A percentile compares a stretch with the other conserved stretches of the same genome.
Conservation (phyloP, 2,797 vertebrate genomes). For the Mionectes olivaceus region DNA sequence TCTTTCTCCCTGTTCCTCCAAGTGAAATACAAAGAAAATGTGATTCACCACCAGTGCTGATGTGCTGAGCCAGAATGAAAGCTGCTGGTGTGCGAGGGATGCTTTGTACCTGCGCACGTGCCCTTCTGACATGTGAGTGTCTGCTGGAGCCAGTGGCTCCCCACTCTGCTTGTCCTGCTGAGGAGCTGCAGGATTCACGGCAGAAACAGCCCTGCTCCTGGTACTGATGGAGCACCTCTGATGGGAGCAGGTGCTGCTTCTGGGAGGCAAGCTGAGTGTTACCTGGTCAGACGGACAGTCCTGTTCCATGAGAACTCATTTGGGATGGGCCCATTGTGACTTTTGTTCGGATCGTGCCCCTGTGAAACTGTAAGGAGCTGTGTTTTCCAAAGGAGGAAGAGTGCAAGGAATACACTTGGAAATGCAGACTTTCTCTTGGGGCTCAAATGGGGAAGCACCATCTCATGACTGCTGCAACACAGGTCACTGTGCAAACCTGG, state of each 20-base stretch:
- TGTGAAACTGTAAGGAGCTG: background rate
- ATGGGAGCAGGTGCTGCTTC: background rate
- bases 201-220: background rate
- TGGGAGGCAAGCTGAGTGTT: background rate
- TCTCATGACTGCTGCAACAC: background rate
- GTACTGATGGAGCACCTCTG: background rate
- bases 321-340: background rate
- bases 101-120: background rate
- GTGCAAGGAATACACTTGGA: background rate
- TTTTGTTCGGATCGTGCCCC: background rate
- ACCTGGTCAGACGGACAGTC: background rate
- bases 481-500: background rate
- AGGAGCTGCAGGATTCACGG: background rate
- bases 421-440: background rate
- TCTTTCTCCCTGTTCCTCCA: background rate
- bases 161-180: background rate
- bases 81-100: background rate
- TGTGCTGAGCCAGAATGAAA: background rate
- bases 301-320: background rate
- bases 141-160: background rate
- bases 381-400: background rate
- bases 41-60: background rate
- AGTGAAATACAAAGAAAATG: conserved; percentile 11
- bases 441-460: background rate
- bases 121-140: background rate